Base-by-base conservation (phyloP, 2,797 vertebrate species). In the Onychomys arenicola region DNA sequence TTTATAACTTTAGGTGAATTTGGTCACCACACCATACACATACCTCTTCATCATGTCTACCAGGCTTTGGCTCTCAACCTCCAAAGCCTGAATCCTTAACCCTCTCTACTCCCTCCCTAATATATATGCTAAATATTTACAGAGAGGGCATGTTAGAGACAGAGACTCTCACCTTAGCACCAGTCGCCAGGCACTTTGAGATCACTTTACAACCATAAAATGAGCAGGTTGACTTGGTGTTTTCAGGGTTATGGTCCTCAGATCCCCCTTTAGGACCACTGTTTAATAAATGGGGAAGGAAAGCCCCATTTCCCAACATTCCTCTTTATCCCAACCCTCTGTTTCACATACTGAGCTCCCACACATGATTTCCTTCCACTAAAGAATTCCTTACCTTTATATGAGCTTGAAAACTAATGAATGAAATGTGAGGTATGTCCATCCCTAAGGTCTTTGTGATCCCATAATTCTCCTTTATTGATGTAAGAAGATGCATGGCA, bases 341-440 rank as follows among this genome's bases (percentile, higher is more conserved):
- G 23, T 77, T 43, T 40, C 40, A n/a, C 3, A 7, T 23, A 49
- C 29, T 83, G 61, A 52, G 29, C 43, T 34, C 40, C 23, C 9
- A 9, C 2, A 21, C 16, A 63, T 43, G 19, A 34, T 67, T 46
- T 91, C 17, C 77, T 92, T 91, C 65, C 55, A 49, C 40, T 77
- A 61, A 96, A 91, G 80, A 95, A 77, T 37, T 65, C 32, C 49
- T 89, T 61, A 21, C 40, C 77, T 95, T 55, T 63, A 67, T 7
- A 55, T 12, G 32, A 25, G 2, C 76, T 59, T 91, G 59, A 91
- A 93, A 89, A 69, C 43, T 29, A 57, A 49, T 65, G 55, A 43
- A 43, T 67, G 23, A 29, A 89, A 85, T 34, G 29, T 82, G 65
- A 85, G 46, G n/a, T 71, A 85, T 59, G 2, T 13, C 43, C 65